These are phyloP conservation scores for Schizopygopsis pylzovi DNA, from an alignment of 2,797 vertebrate species.

Conservation along the genomic window DNA sequence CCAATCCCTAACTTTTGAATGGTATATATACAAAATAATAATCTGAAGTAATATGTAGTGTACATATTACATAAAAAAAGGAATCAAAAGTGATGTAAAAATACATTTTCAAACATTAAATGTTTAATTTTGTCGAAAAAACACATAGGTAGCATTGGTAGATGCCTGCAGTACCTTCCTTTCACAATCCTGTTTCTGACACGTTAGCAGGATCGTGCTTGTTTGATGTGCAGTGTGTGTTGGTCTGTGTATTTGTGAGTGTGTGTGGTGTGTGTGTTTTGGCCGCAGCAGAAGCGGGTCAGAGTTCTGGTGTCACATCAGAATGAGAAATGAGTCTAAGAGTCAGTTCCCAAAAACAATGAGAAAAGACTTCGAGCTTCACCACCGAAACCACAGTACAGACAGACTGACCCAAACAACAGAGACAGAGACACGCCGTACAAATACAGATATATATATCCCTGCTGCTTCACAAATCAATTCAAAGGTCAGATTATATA, in stretches of 20 bases:
- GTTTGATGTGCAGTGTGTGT: neutral
- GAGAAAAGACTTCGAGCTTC: constrained; percentile 48
- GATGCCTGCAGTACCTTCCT: neutral
- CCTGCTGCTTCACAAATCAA: neutral
- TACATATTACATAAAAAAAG: too few relatives aligned
- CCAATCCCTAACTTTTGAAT: neutral
- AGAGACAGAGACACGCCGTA: neutral
- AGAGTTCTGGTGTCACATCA: constrained; percentile 48
- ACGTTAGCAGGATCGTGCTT: neutral
- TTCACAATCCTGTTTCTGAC: neutral
- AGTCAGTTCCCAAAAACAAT: constrained; percentile 57
- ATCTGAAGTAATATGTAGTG: too few relatives aligned
- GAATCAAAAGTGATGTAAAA: too few relatives aligned
- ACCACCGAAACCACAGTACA: constrained; percentile 35
- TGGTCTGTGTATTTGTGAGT: neutral
- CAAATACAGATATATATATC: constrained; percentile 25
- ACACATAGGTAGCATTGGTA: too few relatives aligned
- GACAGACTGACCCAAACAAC: constrained; percentile 43
- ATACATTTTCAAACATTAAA: too few relatives aligned
- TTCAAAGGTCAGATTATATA: neutral
- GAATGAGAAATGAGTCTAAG: constrained; percentile 57
- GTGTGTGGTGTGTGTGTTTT: constrained; percentile 19
- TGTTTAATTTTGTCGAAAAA: too few relatives aligned
- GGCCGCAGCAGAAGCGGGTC: constrained; percentile 49
- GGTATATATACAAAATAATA: neutral